A percentile compares a stretch with the other conserved stretches of the same genome.
These are phyloP conservation scores for Samia ricini DNA, from an alignment of 1,140 invertebrate genomes.

Conservation along the genomic window DNA sequence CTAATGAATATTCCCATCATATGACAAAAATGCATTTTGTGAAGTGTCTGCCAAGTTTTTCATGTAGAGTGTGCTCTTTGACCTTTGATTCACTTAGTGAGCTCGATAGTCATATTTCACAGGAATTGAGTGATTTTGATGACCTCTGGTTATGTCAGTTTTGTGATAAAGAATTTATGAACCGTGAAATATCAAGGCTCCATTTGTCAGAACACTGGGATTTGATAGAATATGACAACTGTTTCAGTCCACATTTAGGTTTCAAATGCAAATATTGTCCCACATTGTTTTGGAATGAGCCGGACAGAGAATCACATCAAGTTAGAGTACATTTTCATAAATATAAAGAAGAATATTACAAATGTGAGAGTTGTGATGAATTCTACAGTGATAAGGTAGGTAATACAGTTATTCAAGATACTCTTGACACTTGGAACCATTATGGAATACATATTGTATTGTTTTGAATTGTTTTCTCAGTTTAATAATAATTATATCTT, in stretches of 20 bases:
- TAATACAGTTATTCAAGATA: too few relatives aligned
- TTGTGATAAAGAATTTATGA: slow-evolving; percentile 71
- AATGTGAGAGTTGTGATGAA: slow-evolving; percentile 56
- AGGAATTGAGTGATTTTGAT: slow-evolving; percentile 61
- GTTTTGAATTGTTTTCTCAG: too few relatives aligned
- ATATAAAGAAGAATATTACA: slow-evolving; percentile 65
- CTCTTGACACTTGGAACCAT: too few relatives aligned
- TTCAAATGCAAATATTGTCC: slow-evolving; percentile 72
- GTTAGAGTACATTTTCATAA: slow-evolving; percentile 53
- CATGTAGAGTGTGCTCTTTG: slow-evolving; percentile 63
- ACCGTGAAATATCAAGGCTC: slow-evolving; percentile 49
- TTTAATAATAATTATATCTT: too few relatives aligned
- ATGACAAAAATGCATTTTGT: slow-evolving; percentile 65
- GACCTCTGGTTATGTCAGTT: slow-evolving; percentile 74
- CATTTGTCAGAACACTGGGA: slow-evolving; percentile 67
- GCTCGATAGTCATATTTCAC: slow-evolving; percentile 45
- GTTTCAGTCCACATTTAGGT: slow-evolving; percentile 71
- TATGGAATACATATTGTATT: too few relatives aligned
- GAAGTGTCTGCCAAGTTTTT: slow-evolving; percentile 52
- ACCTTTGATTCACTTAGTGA: slow-evolving; percentile 61
- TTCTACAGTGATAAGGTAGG: slow-evolving; percentile 72
- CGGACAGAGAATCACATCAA: slow-evolving; percentile 65
- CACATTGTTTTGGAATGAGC: slow-evolving; percentile 72
- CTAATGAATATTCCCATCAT: slow-evolving; percentile 45
- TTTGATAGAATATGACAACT: slow-evolving; percentile 59